Evolutionary conservation across 2,888 invertebrate species (phyloP).

Genomic region (Eristalis pertinax): DNA sequence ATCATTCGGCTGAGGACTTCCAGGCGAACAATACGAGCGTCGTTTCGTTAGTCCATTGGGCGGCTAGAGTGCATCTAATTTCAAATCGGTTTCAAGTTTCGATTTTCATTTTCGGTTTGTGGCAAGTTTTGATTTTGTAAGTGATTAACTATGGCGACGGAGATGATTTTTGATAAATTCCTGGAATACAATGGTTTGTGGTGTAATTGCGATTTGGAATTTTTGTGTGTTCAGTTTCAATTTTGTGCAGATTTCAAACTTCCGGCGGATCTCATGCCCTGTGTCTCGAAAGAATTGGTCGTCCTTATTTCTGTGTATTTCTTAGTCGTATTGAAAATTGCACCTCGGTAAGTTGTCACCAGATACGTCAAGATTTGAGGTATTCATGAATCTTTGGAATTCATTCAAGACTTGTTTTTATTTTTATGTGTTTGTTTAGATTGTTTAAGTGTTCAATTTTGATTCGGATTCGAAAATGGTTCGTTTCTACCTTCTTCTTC

Average conservation of each 20-base stretch:
- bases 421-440: too few relatives aligned
- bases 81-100: not conserved
- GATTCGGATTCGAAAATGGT: too few relatives aligned
- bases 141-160: not conserved
- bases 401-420: too few relatives aligned
- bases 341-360: conserved; percentile 69
- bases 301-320: conserved; percentile 38
- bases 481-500: too few relatives aligned
- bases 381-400: too few relatives aligned
- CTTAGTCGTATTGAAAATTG: conserved; percentile 72
- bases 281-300: not conserved
- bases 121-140: not conserved
- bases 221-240: conserved; percentile 71
- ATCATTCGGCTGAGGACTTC: not conserved
- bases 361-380: too few relatives aligned
- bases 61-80: not conserved
- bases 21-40: not conserved
- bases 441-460: too few relatives aligned
- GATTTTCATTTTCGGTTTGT: not conserved
- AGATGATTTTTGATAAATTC: not conserved
- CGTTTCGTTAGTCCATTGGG: not conserved
- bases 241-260: conserved; percentile 73
- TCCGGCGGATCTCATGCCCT: conserved; percentile 56
- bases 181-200: conserved; percentile 7
- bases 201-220: conserved; percentile 49